Percentiles rank a stretch among this genome's conserved stretches.
These are phyloP conservation scores for Prosopocoilus inquinatus DNA, from an alignment of 2,888 invertebrate genomes.

Conservation along the genomic window DNA sequence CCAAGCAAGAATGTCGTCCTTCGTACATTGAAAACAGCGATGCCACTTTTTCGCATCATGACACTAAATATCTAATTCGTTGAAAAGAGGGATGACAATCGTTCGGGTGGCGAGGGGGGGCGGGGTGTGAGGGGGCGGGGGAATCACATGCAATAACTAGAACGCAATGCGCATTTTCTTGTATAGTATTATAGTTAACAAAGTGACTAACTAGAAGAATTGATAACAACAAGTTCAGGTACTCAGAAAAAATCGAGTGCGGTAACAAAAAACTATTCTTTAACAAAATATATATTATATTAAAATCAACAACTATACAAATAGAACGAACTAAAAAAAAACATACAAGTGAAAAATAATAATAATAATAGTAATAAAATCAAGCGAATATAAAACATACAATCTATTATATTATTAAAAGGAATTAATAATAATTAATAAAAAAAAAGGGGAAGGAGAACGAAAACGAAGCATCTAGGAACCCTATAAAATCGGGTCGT, in stretches of 20 bases:
- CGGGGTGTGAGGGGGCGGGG: not conserved
- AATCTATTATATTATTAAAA: conserved; percentile 19
- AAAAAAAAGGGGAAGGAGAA: conserved; percentile 33
- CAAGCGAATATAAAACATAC: conserved; percentile 35
- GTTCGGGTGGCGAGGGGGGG: not conserved
- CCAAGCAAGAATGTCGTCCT: too few species aligned
- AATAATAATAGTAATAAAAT: too few species aligned
- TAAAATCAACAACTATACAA: conserved; percentile 53
- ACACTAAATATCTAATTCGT: conserved; percentile 6
- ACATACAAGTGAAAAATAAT: conserved; percentile 49
- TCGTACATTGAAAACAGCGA: too few species aligned
- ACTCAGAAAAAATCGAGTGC: conserved; percentile 39
- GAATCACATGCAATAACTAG: conserved; percentile 5
- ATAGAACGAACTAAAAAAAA: conserved; percentile 49
- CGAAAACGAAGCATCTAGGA: conserved; percentile 47
- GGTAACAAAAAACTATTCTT: conserved; percentile 42
- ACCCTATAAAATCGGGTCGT: conserved; percentile 34
- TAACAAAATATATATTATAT: conserved; percentile 61
- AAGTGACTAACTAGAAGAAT: conserved; percentile 11
- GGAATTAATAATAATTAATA: conserved; percentile 12
- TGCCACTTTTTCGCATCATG: not conserved
- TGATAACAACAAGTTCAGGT: conserved; percentile 36
- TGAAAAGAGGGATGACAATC: conserved; percentile 5
- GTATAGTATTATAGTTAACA: conserved; percentile 10
- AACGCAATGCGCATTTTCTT: not conserved